These are phyloP conservation scores for Camptogramma bilineatum DNA, from an alignment of 2,888 invertebrate genomes.

Conservation along the genomic window DNA sequence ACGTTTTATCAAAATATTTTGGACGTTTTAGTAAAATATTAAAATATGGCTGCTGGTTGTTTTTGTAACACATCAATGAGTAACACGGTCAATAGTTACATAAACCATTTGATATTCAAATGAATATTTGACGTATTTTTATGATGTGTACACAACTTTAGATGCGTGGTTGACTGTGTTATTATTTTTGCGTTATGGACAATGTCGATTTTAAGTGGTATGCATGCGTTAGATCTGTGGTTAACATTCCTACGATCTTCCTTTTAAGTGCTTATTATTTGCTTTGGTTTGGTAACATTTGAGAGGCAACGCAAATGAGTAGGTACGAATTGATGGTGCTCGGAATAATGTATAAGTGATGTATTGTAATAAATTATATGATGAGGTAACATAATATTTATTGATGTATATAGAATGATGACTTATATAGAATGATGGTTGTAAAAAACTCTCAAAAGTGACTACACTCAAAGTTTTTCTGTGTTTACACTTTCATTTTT, in stretches of 20 bases:
- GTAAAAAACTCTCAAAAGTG: too few species aligned
- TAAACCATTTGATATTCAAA: background rate
- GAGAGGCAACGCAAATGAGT: slow-evolving; percentile 8
- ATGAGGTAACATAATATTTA: background rate
- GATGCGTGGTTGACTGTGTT: slow-evolving; percentile 65
- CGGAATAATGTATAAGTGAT: background rate
- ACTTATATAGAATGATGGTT: background rate
- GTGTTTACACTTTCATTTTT: too few species aligned
- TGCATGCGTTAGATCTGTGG: slow-evolving; percentile 40
- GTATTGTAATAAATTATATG: slow-evolving; percentile 1
- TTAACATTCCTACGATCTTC: slow-evolving; percentile 27
- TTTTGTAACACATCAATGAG: too few species aligned
- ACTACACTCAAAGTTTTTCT: too few species aligned
- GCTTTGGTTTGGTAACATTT: slow-evolving; percentile 25
- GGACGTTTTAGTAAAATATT: too few species aligned
- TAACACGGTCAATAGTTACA: too few species aligned
- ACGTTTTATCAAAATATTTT: too few species aligned
- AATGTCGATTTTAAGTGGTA: slow-evolving; percentile 55
- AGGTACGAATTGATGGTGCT: slow-evolving; percentile 2
- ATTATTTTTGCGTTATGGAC: slow-evolving; percentile 79
- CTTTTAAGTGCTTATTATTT: slow-evolving; percentile 26
- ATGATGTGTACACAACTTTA: slow-evolving; percentile 21
- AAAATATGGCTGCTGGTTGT: too few species aligned
- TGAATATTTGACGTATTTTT: background rate
- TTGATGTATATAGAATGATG: background rate